Evolutionary conservation across 2,113 vertebrate species (phyloP).

Genomic region (Acrocephalus arundinaceus): DNA sequence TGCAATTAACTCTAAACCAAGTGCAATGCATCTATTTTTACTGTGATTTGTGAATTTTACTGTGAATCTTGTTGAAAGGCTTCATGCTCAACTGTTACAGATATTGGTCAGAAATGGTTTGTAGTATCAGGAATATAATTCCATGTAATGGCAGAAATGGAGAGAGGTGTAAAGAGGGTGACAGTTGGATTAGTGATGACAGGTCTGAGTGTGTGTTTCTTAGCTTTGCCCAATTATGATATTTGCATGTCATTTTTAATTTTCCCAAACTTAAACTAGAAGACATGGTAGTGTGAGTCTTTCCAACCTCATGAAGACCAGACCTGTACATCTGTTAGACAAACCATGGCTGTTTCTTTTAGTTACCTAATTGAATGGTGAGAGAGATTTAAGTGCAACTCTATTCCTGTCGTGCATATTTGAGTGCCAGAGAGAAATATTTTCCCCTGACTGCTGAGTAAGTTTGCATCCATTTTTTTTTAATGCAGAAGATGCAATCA

Average conservation of each 20-base stretch:
- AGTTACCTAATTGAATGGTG: not conserved
- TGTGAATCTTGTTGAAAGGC: not conserved
- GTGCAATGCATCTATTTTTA: not conserved
- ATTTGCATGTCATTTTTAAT: conserved; percentile 15
- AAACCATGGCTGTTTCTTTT: not conserved
- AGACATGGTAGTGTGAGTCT: not conserved
- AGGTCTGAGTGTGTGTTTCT: not conserved
- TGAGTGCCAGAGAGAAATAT: not conserved
- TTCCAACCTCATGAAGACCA: not conserved
- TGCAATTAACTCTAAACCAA: not conserved
- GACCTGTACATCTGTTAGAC: not conserved
- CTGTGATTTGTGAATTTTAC: not conserved
- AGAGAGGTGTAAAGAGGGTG: not conserved
- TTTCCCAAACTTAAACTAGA: not conserved
- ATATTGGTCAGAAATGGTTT: not conserved
- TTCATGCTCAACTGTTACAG: not conserved
- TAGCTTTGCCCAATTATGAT: not conserved
- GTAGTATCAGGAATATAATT: not conserved
- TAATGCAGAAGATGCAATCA: not conserved
- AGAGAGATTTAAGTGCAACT: not conserved
- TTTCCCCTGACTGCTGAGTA: not conserved
- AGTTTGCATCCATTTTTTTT: not conserved
- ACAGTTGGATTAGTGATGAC: not conserved
- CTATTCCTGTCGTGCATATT: not conserved
- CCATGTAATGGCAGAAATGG: not conserved